Conservation (phyloP, 1,140 invertebrate genomes). For the Diabrotica virgifera region DNA sequence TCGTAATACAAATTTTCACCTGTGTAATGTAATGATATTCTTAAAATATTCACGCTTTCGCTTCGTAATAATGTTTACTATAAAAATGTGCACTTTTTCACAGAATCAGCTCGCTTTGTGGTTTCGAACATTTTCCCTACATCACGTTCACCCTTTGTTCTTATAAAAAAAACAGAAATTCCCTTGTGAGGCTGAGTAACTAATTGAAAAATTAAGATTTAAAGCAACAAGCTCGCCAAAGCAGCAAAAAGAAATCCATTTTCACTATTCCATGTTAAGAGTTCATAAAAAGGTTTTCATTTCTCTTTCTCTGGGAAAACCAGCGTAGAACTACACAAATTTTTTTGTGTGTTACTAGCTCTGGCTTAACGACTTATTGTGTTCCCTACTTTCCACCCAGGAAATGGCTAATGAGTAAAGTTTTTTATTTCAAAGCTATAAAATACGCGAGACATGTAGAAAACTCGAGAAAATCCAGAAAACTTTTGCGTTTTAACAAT, state of each 20-base stretch:
- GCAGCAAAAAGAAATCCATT: background rate
- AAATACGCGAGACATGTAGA: slow-evolving; percentile 2
- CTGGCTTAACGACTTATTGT: slow-evolving; percentile 1
- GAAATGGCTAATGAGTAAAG: background rate
- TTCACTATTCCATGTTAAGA: slow-evolving; percentile 2
- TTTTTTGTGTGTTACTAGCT: slow-evolving; percentile 2
- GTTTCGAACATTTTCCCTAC: too few relatives aligned
- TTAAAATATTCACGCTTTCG: too few relatives aligned
- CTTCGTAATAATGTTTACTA: too few relatives aligned
- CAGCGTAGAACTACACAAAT: background rate
- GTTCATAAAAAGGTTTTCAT: slow-evolving; percentile 3
- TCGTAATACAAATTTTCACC: too few relatives aligned
- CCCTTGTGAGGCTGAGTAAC: background rate
- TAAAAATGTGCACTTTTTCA: too few relatives aligned
- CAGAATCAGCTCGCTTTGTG: too few relatives aligned
- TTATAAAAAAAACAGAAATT: too few relatives aligned
- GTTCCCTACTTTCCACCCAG: background rate
- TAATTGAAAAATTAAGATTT: slow-evolving; percentile 3
- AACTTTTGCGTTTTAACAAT: background rate
- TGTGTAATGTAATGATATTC: too few relatives aligned
- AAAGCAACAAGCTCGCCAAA: background rate
- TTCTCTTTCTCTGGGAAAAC: background rate
- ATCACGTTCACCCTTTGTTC: too few relatives aligned
- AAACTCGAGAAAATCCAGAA: slow-evolving; percentile 2
- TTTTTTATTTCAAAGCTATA: slow-evolving; percentile 1